A percentile compares a stretch with the other conserved stretches of the same genome.
These are phyloP conservation scores for Strigamia transsilvanica DNA, from an alignment of 2,888 invertebrate species.

Conservation along the genomic window DNA sequence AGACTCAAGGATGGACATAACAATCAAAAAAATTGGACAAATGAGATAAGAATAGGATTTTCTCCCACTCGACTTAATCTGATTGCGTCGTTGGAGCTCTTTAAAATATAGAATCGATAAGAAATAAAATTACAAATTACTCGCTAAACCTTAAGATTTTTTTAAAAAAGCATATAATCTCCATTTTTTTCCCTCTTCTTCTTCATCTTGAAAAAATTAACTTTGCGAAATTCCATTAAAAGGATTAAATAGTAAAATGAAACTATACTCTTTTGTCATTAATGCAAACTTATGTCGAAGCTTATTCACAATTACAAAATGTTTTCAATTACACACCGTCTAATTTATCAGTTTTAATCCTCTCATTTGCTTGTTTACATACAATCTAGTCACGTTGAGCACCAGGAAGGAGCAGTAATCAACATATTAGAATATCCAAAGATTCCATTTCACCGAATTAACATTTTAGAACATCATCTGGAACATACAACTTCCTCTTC, in stretches of 20 bases:
- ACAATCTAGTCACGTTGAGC: background rate
- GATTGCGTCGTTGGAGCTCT: constrained; percentile 10
- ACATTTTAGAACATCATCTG: too few relatives aligned
- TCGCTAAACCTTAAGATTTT: constrained; percentile 11
- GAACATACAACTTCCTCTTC: too few relatives aligned
- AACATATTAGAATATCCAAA: background rate
- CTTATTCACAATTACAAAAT: constrained; percentile 26
- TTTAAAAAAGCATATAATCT: background rate
- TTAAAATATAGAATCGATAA: background rate
- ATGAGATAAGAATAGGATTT: constrained; percentile 24
- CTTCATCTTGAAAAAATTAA: background rate
- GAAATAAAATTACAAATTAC: constrained; percentile 23
- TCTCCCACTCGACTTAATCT: constrained; percentile 23
- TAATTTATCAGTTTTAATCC: constrained; percentile 46
- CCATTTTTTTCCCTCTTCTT: background rate
- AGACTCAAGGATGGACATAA: background rate
- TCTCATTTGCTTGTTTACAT: constrained; percentile 25
- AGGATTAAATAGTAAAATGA: background rate
- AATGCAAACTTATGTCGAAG: constrained; percentile 41
- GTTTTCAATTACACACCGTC: constrained; percentile 26
- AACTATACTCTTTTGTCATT: background rate
- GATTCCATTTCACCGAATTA: too few relatives aligned
- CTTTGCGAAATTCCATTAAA: constrained; percentile 22
- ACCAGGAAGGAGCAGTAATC: background rate
- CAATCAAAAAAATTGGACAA: constrained; percentile 40